Evolutionary conservation across 2,113 vertebrate genomes (phyloP).

Genomic region (Tachysurus fulvidraco): DNA sequence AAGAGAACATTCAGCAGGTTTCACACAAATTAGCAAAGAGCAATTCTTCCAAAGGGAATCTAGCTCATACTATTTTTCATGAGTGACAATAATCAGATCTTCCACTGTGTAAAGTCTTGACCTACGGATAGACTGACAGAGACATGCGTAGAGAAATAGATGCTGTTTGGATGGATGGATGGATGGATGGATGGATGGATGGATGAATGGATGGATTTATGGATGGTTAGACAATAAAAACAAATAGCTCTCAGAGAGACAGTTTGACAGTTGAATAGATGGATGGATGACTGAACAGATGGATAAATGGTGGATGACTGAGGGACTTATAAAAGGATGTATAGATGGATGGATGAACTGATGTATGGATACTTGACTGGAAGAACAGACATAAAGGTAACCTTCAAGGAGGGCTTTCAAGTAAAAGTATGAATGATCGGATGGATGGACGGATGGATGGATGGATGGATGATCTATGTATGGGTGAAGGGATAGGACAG

Average conservation of each 20-base stretch:
- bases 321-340: not conserved
- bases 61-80: not conserved
- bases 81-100: not conserved
- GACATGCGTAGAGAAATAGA: not conserved
- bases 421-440: not conserved
- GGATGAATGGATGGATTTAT: not conserved
- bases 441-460: not conserved
- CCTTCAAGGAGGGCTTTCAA: not conserved
- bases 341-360: not conserved
- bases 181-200: not conserved
- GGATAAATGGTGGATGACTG: not conserved
- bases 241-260: not conserved
- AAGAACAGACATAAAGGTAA: not conserved
- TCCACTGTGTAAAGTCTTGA: not conserved
- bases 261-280: not conserved
- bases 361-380: not conserved
- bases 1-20: not conserved
- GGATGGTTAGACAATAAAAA: slow-evolving; percentile 17
- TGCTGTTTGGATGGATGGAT: not conserved
- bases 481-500: not conserved
- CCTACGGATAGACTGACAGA: not conserved
- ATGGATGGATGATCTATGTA: not conserved
- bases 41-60: not conserved
- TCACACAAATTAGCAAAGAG: slow-evolving; percentile 26
- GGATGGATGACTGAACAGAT: not conserved